phyloP scores from a whole-genome alignment of 2,888 invertebrate species.

The Tethea ocularis region DNA sequence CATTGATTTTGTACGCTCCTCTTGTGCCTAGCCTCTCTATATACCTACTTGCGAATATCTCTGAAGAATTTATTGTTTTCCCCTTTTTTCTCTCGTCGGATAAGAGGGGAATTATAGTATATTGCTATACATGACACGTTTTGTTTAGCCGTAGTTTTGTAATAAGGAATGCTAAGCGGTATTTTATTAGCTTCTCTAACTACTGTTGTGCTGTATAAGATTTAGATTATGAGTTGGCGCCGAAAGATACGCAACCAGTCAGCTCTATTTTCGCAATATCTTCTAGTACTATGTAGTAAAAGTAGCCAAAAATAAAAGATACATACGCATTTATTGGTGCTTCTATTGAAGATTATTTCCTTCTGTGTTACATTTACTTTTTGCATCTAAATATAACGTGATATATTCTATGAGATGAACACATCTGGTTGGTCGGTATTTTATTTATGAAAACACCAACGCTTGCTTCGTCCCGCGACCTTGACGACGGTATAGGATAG shows the following conservation, averaged over 20 bases:
- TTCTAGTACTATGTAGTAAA: slow-evolving; percentile 51
- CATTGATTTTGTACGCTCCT: neutral
- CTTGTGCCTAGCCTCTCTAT: neutral
- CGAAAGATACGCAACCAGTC: slow-evolving; percentile 38
- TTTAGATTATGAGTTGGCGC: slow-evolving; percentile 50
- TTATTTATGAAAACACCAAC: slow-evolving; percentile 56
- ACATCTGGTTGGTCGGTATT: slow-evolving; percentile 53
- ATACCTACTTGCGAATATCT: neutral
- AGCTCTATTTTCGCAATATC: slow-evolving; percentile 40
- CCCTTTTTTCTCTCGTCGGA: neutral
- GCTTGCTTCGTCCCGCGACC: slow-evolving; percentile 46
- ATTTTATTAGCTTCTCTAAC: slow-evolving; percentile 60
- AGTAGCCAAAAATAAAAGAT: slow-evolving; percentile 46
- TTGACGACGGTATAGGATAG: slow-evolving; percentile 42
- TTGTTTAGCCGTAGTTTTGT: slow-evolving; percentile 49
- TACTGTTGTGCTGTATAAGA: slow-evolving; percentile 49
- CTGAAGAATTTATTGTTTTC: neutral
- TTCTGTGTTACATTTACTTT: slow-evolving; percentile 48
- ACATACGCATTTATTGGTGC: slow-evolving; percentile 43
- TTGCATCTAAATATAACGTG: slow-evolving; percentile 48
- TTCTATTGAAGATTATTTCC: slow-evolving; percentile 50
- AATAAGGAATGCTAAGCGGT: slow-evolving; percentile 51
- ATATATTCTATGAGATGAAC: slow-evolving; percentile 40
- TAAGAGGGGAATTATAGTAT: slow-evolving; percentile 12
- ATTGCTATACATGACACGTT: slow-evolving; percentile 45